These are phyloP conservation scores for Brienomyrus brachyistius DNA, from an alignment of 2,113 vertebrate genomes.

Conservation along the genomic window DNA sequence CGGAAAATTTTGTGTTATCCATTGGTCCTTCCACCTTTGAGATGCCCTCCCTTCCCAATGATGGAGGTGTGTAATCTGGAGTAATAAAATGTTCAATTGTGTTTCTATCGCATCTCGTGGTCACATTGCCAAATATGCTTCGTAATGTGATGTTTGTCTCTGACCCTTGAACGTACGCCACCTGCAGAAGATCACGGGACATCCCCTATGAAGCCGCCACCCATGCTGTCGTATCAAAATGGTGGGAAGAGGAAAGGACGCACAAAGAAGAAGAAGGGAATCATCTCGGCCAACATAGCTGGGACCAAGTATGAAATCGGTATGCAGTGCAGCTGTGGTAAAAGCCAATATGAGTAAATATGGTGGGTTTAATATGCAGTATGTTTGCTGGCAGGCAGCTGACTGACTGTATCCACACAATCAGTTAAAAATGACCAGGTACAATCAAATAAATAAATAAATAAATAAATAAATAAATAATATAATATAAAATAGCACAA, in stretches of 20 bases:
- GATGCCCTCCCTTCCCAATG: slow-evolving; percentile 92
- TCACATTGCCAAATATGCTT: neutral
- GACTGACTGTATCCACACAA: neutral
- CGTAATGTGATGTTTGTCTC: neutral
- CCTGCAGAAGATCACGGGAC: slow-evolving; percentile 75
- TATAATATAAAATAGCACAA: neutral
- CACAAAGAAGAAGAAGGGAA: slow-evolving; percentile 84
- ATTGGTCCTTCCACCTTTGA: slow-evolving; percentile 48
- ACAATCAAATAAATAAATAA: neutral
- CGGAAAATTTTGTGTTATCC: slow-evolving; percentile 45
- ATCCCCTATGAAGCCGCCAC: slow-evolving; percentile 67
- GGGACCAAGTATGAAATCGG: slow-evolving; percentile 98
- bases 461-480: neutral
- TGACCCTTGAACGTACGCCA: slow-evolving; percentile 36
- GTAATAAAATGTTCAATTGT: neutral
- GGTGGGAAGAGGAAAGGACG: slow-evolving; percentile 78
- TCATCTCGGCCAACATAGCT: slow-evolving; percentile 80
- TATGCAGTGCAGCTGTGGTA: slow-evolving; percentile 42
- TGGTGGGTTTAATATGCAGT: neutral
- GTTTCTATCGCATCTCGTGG: neutral
- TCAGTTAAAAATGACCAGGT: neutral
- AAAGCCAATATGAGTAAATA: neutral
- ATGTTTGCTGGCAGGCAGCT: neutral
- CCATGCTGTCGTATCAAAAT: slow-evolving; percentile 71
- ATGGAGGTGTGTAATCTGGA: slow-evolving; percentile 74